These are phyloP conservation scores for Corythaixoides concolor DNA, from an alignment of 2,113 vertebrate species.

Conservation along the genomic window DNA sequence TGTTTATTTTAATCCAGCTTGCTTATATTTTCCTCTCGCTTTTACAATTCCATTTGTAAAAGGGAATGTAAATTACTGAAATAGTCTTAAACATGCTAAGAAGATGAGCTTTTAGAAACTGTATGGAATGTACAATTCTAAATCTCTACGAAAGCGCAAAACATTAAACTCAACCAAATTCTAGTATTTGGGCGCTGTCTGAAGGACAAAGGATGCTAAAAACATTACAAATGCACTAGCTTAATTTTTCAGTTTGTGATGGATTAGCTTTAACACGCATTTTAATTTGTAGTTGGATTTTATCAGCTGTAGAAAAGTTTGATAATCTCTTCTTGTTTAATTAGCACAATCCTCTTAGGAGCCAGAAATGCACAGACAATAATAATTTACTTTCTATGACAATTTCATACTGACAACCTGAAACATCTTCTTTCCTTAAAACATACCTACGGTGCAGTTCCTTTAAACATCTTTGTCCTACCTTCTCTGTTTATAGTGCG, in stretches of 20 bases:
- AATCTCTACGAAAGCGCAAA: not conserved
- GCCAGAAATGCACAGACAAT: conserved; percentile 45
- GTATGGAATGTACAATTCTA: not conserved
- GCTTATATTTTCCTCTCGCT: conserved; percentile 27
- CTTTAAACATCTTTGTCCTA: not conserved
- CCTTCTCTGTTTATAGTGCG: not conserved
- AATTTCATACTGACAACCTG: conserved; percentile 19
- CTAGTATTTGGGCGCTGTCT: not conserved
- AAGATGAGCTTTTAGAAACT: conserved; percentile 3
- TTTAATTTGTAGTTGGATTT: conserved; percentile 73
- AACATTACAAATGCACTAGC: conserved; percentile 42
- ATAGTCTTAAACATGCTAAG: not conserved
- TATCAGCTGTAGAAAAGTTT: conserved; percentile 73
- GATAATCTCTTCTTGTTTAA: conserved; percentile 76
- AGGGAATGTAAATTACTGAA: conserved; percentile 32
- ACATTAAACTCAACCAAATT: not conserved
- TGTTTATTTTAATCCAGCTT: conserved; percentile 54
- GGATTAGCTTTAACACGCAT: conserved; percentile 67
- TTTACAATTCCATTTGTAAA: not conserved
- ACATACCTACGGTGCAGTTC: not conserved
- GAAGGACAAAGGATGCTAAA: conserved; percentile 49
- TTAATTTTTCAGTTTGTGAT: conserved; percentile 45
- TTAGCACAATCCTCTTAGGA: conserved; percentile 75
- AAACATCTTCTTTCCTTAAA: not conserved
- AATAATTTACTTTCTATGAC: conserved; percentile 53